Percentiles rank a stretch among this genome's conserved stretches.
Conservation (phyloP, 2,113 vertebrate species). For the Albula glossodonta region DNA sequence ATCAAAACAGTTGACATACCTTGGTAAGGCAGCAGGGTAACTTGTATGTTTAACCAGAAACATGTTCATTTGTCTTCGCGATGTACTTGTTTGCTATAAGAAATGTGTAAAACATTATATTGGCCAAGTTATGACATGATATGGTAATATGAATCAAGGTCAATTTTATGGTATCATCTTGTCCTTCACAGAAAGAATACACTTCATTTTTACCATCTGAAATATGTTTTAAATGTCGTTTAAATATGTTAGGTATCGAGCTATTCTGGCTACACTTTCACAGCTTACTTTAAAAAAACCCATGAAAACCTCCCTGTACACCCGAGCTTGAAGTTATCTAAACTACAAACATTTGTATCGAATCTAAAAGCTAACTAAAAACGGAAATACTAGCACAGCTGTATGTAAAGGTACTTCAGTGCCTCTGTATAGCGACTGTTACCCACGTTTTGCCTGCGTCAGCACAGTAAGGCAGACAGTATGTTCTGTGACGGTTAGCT, state of each 20-base stretch:
- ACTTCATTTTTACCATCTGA: background rate
- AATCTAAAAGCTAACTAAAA: constrained; percentile 8
- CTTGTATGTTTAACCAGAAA: too few relatives aligned
- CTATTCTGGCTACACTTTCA: too few relatives aligned
- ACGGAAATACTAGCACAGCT: constrained; percentile 21
- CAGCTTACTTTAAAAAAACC: background rate
- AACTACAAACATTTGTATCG: constrained; percentile 19
- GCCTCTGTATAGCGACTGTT: constrained; percentile 27
- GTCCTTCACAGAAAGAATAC: constrained; percentile 1
- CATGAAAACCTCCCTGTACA: constrained; percentile 16
- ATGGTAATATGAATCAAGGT: background rate
- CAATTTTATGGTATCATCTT: background rate
- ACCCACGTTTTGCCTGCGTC: background rate
- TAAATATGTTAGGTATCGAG: too few relatives aligned
- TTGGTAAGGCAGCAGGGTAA: too few relatives aligned
- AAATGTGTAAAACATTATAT: background rate
- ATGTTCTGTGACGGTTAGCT: background rate
- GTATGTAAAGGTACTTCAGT: constrained; percentile 15
- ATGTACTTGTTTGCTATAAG: background rate
- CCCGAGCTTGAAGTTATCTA: constrained; percentile 19
- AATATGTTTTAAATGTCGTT: background rate
- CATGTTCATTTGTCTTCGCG: too few relatives aligned
- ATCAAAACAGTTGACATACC: too few relatives aligned
- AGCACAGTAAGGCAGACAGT: constrained; percentile 21
- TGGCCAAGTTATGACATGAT: background rate